Evolutionary conservation across 2,888 invertebrate species (phyloP).

Genomic region (Calephelis perditalis): DNA sequence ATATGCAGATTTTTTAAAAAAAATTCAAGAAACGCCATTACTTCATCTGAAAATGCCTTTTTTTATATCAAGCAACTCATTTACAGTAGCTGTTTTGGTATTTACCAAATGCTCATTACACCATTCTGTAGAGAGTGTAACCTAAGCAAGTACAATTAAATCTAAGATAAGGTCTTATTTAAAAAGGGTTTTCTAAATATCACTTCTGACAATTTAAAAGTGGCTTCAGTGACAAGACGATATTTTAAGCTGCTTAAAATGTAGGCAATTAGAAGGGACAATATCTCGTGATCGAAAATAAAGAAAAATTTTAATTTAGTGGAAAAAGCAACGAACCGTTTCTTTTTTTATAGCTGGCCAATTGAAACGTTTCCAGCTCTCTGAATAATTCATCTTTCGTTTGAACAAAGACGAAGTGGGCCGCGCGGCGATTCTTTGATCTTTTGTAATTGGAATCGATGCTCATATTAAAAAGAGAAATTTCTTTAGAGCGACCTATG

Average conservation of each 20-base stretch:
- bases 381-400: conserved; percentile 78
- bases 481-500: conserved; percentile 66
- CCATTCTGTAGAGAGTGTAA: too few relatives aligned
- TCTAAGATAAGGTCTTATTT: too few relatives aligned
- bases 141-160: too few relatives aligned
- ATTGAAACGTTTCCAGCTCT: conserved; percentile 78
- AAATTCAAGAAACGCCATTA: too few relatives aligned
- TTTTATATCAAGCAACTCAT: too few relatives aligned
- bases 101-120: too few relatives aligned
- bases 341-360: conserved; percentile 78
- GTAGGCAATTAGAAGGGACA: conserved; percentile 32
- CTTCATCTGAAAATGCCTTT: too few relatives aligned
- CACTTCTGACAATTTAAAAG: conserved; percentile 2
- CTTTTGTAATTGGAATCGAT: conserved; percentile 79
- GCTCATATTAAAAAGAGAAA: conserved; percentile 77
- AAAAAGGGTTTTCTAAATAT: background rate
- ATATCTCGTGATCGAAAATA: conserved; percentile 61
- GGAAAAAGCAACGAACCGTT: conserved; percentile 76
- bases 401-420: conserved; percentile 78
- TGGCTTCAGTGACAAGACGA: conserved; percentile 2
- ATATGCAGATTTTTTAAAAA: too few relatives aligned
- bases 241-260: conserved; percentile 10
- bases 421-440: conserved; percentile 78
- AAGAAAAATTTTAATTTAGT: conserved; percentile 74
- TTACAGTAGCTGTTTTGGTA: too few relatives aligned